Evolutionary conservation across 1,140 invertebrate genomes (phyloP), one percentile per base, ranked within the genome.

Genomic region (Mylabris phalerata): DNA sequence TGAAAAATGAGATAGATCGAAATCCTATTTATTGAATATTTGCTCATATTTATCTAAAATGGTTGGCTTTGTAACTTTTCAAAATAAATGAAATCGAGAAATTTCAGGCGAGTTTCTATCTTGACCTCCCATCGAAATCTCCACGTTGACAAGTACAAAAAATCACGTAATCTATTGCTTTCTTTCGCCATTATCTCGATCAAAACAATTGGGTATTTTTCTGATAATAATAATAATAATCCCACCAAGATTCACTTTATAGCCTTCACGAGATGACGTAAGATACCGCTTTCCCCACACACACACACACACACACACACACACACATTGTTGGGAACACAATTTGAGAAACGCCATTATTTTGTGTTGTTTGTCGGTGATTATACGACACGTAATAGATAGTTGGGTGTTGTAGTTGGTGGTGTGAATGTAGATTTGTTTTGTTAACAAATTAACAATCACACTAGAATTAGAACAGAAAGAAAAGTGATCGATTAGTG

Each of bases 251-350:
- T 57, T 48, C 59, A 61, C 60, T 59, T 62, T 45, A 57, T 32
- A 32, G 52, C 61, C 61, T 62, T 62, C 57, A 32, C 32, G 40
- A 54, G 10, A 60, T 62, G 61, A 62, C 61, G 61, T 59, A 62
- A 62, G 32, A n/a, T 27, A 57, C 47, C 51, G 57, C 49, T 49
- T 60, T 62, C 61, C 61, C 61, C 61, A 56, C 61, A 54, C 57
- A 49, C 49, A 26, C 58, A 50, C 32, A 32, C 49, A 26, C 58
- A 50, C 32, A 32, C n/a, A n/a, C 61, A 56, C 61, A 54, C 57
- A 49, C 49, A 26, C 58, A 50, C 32, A 32, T 32, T 32, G 32
- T 32, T 4, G 4, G 32, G 4, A 32, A 5, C 7, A 32, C 57
- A 48, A 55, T 55, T 49, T 57, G 48, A 61, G 56, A 59, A 54